Conservation (phyloP, 1,140 invertebrate species). For the Pseudobourletiella spinata region DNA sequence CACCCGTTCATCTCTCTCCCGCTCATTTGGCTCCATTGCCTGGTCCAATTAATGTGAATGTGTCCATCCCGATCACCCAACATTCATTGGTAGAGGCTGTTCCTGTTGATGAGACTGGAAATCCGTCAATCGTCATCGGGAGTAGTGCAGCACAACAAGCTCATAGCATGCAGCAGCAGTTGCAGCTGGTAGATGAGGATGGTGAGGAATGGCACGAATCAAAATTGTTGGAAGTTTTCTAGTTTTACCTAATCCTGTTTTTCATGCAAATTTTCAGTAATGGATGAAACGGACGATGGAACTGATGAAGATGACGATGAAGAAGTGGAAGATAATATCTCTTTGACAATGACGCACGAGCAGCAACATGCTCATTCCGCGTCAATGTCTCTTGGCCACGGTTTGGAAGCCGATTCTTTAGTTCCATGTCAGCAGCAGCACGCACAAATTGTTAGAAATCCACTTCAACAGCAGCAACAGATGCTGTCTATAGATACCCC, state of each 20-base stretch:
- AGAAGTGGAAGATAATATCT: constrained; percentile 4
- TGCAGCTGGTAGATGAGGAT: not conserved
- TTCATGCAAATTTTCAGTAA: too few relatives aligned
- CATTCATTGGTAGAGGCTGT: constrained; percentile 15
- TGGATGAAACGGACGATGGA: constrained; percentile 15
- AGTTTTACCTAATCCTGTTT: too few relatives aligned
- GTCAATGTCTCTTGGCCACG: not conserved
- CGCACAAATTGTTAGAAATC: constrained; percentile 1
- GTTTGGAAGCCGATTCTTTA: not conserved
- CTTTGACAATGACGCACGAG: not conserved
- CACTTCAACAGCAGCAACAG: constrained; percentile 9
- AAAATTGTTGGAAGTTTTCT: too few relatives aligned
- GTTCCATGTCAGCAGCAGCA: constrained; percentile 17
- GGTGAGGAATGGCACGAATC: too few relatives aligned
- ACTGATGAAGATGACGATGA: constrained; percentile 25
- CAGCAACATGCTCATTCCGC: not conserved
- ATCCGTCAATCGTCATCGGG: not conserved
- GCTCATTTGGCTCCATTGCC: constrained; percentile 2
- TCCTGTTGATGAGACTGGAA: not conserved
- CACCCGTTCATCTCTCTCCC: not conserved
- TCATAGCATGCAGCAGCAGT: not conserved
- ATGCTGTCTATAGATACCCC: constrained; percentile 3
- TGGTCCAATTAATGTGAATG: not conserved
- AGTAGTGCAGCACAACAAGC: constrained; percentile 2
- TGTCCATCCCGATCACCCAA: not conserved